These are phyloP conservation scores for Eulemur coronatus DNA, from an alignment of 2,797 vertebrate genomes.

Conservation along the genomic window DNA sequence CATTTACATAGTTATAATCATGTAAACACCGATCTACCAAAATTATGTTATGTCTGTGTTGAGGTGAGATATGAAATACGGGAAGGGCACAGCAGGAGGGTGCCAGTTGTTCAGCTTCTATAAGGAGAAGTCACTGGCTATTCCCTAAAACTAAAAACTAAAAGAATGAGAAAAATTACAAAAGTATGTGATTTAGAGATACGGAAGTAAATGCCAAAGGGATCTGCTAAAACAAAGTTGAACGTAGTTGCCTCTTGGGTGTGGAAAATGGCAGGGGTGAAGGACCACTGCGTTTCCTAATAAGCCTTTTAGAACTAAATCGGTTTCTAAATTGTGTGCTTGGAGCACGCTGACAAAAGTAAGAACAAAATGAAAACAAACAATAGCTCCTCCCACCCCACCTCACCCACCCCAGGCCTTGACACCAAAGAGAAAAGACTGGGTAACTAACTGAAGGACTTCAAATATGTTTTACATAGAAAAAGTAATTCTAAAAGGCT, in stretches of 20 bases:
- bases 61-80: background rate
- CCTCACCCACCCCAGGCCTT: background rate
- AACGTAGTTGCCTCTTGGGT: background rate
- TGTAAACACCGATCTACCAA: background rate
- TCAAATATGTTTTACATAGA: background rate
- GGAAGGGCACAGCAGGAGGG: background rate
- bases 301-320: slow-evolving; percentile 40
- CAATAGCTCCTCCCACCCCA: background rate
- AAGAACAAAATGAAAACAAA: slow-evolving; percentile 29
- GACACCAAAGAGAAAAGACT: background rate
- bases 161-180: background rate
- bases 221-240: background rate
- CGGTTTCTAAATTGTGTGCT: background rate
- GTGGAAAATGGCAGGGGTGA: background rate
- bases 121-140: background rate
- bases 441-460: background rate
- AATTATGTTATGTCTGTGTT: background rate
- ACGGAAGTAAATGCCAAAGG: background rate
- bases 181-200: background rate
- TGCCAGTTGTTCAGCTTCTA: background rate
- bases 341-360: background rate
- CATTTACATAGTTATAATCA: background rate
- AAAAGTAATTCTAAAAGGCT: background rate
- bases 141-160: background rate
- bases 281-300: background rate